These are phyloP conservation scores for Squalus acanthias DNA, from an alignment of 2,797 vertebrate genomes.

Conservation along the genomic window DNA sequence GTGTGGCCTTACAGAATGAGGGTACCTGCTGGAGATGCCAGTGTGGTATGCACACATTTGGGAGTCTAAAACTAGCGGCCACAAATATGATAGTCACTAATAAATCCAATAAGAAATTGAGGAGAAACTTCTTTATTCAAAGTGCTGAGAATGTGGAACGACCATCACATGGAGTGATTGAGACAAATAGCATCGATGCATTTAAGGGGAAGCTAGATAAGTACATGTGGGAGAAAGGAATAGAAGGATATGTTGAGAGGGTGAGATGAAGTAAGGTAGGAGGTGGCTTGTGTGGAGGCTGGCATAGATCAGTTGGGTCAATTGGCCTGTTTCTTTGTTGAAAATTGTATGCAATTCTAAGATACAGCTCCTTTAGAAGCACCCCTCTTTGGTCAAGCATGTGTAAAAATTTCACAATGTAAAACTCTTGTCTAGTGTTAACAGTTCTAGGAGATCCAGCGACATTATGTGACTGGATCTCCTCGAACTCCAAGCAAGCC, in stretches of 20 bases:
- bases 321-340: not conserved
- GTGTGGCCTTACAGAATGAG: not conserved
- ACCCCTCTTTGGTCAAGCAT: not conserved
- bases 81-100: not conserved
- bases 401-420: not conserved
- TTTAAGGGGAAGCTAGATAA: not conserved
- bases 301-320: not conserved
- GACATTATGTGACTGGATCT: not conserved
- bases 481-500: too few species aligned
- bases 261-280: not conserved
- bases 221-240: not conserved
- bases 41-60: not conserved
- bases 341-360: not conserved
- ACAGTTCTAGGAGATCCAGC: not conserved
- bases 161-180: not conserved
- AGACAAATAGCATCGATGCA: not conserved
- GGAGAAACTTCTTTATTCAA: not conserved
- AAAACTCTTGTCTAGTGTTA: not conserved
- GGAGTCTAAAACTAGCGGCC: not conserved
- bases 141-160: not conserved
- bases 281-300: not conserved
- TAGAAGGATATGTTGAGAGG: not conserved
- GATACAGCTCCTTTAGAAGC: not conserved
- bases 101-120: not conserved
- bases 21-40: not conserved